phyloP scores from a whole-genome alignment of 2,888 invertebrate genomes.

The Conchocele bisecta region DNA sequence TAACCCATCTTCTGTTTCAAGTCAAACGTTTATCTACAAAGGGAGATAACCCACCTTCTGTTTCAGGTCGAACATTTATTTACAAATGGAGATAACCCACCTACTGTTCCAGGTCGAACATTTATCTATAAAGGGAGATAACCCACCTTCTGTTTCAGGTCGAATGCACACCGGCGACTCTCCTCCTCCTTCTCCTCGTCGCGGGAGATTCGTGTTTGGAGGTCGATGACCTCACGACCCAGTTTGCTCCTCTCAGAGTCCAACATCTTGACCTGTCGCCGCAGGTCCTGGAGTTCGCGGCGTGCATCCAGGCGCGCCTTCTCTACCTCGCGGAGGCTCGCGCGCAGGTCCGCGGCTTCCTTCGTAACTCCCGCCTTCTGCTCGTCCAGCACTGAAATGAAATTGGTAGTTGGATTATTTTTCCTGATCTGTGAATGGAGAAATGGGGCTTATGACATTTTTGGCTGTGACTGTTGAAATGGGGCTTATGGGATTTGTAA shows the following conservation, averaged over 20 bases:
- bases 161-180: conserved; percentile 80
- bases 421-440: too few species aligned
- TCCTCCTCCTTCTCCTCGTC: conserved; percentile 83
- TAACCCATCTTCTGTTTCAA: too few species aligned
- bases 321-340: conserved; percentile 89
- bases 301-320: conserved; percentile 88
- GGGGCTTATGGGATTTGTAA: too few species aligned
- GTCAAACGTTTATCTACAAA: too few species aligned
- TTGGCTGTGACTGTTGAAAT: too few species aligned
- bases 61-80: conserved; percentile 83
- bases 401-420: too few species aligned
- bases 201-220: conserved; percentile 79
- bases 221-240: conserved; percentile 82
- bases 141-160: conserved; percentile 83
- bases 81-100: too few species aligned
- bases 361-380: conserved; percentile 89
- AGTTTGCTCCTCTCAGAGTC: conserved; percentile 82
- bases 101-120: conserved; percentile 83
- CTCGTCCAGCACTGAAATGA: conserved; percentile 90
- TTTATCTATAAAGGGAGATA: too few species aligned
- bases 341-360: conserved; percentile 89
- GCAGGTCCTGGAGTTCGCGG: conserved; percentile 86
- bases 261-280: conserved; percentile 82
- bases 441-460: too few species aligned
- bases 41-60: conserved; percentile 83